These are phyloP conservation scores for Alexandromys fortis DNA, from an alignment of 2,113 vertebrate species.

Conservation along the genomic window DNA sequence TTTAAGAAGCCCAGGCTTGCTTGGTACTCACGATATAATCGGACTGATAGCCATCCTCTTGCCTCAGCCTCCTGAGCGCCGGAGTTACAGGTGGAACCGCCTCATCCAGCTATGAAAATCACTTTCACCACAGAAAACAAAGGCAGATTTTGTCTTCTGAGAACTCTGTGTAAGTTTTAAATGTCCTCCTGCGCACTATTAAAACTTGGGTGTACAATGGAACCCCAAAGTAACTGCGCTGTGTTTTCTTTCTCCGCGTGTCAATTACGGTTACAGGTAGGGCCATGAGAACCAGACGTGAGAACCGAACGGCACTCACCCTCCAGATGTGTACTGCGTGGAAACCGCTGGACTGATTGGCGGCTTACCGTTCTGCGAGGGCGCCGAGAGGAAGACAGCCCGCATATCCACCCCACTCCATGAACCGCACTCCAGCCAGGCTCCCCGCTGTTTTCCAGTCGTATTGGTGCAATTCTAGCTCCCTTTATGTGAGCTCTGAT, in stretches of 20 bases:
- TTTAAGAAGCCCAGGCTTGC: background rate
- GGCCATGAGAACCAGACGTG: background rate
- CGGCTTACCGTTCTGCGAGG: background rate
- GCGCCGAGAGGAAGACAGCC: background rate
- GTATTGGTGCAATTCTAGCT: conserved; percentile 54
- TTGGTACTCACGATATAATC: background rate
- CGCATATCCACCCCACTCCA: background rate
- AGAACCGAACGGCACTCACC: background rate
- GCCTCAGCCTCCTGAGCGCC: background rate
- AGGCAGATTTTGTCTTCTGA: background rate
- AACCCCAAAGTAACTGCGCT: background rate
- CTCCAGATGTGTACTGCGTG: background rate
- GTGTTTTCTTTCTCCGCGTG: background rate
- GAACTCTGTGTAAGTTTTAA: background rate
- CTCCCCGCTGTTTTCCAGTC: conserved; percentile 42
- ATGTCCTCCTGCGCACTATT: background rate
- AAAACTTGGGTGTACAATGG: background rate
- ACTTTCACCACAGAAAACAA: background rate
- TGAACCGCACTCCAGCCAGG: background rate
- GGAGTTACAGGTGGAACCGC: background rate
- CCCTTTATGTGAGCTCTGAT: conserved; percentile 69
- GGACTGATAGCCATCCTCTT: background rate
- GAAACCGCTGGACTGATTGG: background rate
- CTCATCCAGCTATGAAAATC: background rate
- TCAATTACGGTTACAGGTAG: background rate